phyloP scores from a whole-genome alignment of 1,140 invertebrate genomes.

The Drosophila sp. region DNA sequence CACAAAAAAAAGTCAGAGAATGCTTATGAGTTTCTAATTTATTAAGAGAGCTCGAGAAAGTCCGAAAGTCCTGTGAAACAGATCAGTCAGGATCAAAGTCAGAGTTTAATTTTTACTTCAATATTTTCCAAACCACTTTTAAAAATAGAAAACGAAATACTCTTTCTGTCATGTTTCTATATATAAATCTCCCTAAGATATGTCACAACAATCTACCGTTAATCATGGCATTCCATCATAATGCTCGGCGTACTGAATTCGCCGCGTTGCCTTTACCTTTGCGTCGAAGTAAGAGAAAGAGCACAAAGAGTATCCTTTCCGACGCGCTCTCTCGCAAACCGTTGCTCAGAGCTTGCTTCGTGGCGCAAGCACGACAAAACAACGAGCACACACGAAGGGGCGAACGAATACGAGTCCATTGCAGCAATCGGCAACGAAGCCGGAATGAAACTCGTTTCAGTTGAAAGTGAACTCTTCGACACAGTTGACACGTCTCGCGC shows the following conservation, averaged over 20 bases:
- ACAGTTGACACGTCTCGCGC: slow-evolving; percentile 76
- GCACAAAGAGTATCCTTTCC: background rate
- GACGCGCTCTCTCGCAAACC: background rate
- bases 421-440: slow-evolving; percentile 43
- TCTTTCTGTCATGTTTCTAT: no score
- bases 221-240: background rate
- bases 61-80: background rate
- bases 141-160: no score
- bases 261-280: background rate
- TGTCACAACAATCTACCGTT: background rate
- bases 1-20: background rate
- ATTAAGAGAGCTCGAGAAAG: background rate
- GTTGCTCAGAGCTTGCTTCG: background rate
- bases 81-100: background rate
- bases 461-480: slow-evolving; percentile 82
- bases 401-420: slow-evolving; percentile 32
- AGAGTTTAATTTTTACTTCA: background rate
- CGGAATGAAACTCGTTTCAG: slow-evolving; percentile 70
- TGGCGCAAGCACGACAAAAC: slow-evolving; percentile 3
- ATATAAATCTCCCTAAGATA: no score
- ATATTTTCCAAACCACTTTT: no score
- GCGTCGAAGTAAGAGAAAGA: background rate
- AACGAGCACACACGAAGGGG: slow-evolving; percentile 37
- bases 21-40: background rate
- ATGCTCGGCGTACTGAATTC: background rate